Evolutionary conservation across 2,797 vertebrate genomes (phyloP).

Genomic region (Gymnothorax javanicus): DNA sequence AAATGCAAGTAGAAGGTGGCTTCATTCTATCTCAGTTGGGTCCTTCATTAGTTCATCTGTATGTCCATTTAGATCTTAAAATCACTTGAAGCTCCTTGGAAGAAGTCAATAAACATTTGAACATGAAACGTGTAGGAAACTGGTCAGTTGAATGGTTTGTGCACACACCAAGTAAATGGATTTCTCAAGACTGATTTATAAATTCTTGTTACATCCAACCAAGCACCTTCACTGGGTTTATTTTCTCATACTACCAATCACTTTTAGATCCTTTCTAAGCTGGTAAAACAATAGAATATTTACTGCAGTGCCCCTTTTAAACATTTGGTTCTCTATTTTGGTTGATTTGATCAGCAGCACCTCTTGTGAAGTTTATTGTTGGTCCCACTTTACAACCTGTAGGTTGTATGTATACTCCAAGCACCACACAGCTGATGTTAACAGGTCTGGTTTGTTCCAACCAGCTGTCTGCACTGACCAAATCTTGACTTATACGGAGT

Average conservation of each 20-base stretch:
- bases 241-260: neutral
- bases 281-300: neutral
- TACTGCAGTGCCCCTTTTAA: slow-evolving; percentile 7
- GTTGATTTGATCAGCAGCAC: neutral
- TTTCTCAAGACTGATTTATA: slow-evolving; percentile 19
- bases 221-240: slow-evolving; percentile 11
- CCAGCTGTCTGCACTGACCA: neutral
- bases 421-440: too few species aligned
- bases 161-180: slow-evolving; percentile 1
- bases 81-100: slow-evolving; percentile 16
- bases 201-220: slow-evolving; percentile 13
- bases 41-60: slow-evolving; percentile 3
- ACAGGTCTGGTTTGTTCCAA: neutral
- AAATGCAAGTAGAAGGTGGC: neutral
- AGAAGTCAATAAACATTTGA: slow-evolving; percentile 16
- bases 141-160: neutral
- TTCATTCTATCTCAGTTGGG: neutral
- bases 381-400: slow-evolving; percentile 8
- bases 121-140: slow-evolving; percentile 16
- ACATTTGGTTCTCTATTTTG: slow-evolving; percentile 1
- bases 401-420: neutral
- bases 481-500: neutral
- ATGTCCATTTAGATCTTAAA: slow-evolving; percentile 1
- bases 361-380: slow-evolving; percentile 7
- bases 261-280: slow-evolving; percentile 11